Evolutionary conservation across 2,888 invertebrate genomes (phyloP).

Genomic region (Trichogramma evanescens): DNA sequence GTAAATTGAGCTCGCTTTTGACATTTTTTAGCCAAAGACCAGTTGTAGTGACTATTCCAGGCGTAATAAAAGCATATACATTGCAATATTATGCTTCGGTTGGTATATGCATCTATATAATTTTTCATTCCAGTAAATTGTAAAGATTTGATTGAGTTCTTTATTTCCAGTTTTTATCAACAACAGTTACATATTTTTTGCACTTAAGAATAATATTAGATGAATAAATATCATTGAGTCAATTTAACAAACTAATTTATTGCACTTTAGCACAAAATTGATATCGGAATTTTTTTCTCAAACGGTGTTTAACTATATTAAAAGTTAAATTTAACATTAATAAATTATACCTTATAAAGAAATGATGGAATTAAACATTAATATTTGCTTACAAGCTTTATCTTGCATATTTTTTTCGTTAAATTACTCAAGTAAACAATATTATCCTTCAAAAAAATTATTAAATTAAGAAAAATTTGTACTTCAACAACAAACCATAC

Average conservation of each 20-base stretch:
- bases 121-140: not conserved
- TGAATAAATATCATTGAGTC: not conserved
- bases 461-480: not conserved
- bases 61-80: conserved; percentile 24
- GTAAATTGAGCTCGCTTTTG: conserved; percentile 18
- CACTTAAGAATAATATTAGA: conserved; percentile 19
- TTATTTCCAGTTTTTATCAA: conserved; percentile 20
- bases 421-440: not conserved
- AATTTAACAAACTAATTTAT: too few relatives aligned
- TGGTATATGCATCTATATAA: conserved; percentile 2
- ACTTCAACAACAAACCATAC: not conserved
- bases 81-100: conserved; percentile 28
- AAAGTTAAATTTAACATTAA: too few relatives aligned
- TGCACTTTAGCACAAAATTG: too few relatives aligned
- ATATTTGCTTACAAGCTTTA: too few relatives aligned
- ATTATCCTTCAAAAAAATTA: not conserved
- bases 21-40: conserved; percentile 24
- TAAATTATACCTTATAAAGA: too few relatives aligned
- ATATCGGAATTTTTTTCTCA: too few relatives aligned
- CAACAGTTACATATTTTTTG: conserved; percentile 18
- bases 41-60: conserved; percentile 17
- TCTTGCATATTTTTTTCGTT: not conserved
- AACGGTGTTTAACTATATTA: too few relatives aligned
- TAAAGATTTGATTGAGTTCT: not conserved
- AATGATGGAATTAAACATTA: too few relatives aligned